phyloP scores from a whole-genome alignment of 37 sponge, comb jelly and placozoan genomes.

The Axinella damicornis region DNA sequence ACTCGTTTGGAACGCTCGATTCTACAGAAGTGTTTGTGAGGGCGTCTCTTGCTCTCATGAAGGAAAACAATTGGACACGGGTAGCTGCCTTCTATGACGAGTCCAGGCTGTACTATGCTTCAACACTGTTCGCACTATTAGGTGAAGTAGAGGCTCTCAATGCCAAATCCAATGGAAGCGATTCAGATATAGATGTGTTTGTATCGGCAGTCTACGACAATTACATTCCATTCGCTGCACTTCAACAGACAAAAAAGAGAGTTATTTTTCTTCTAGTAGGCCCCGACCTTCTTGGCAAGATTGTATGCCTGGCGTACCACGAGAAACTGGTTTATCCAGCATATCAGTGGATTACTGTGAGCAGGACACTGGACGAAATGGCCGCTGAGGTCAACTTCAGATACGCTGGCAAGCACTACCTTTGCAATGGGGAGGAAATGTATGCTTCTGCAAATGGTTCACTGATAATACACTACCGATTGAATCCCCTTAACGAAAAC shows the following conservation, averaged over 20 bases:
- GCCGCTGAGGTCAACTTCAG: not conserved
- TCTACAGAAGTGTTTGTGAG: not conserved
- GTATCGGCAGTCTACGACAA: not conserved
- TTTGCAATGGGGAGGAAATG: not conserved
- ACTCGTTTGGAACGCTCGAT: conserved; percentile 21
- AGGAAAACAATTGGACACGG: conserved; percentile 1
- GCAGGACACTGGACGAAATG: not conserved
- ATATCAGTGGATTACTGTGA: conserved; percentile 20
- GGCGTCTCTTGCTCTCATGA: not conserved
- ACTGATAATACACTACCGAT: not conserved
- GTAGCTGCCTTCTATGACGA: conserved; percentile 19
- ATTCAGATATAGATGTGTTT: not conserved
- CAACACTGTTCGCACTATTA: not conserved
- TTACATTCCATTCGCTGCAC: not conserved
- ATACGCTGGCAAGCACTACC: not conserved
- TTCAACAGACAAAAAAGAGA: not conserved
- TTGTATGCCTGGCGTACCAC: conserved; percentile 4
- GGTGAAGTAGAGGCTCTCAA: not conserved
- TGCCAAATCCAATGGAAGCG: not conserved
- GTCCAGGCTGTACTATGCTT: not conserved
- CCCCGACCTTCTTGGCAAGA: not conserved
- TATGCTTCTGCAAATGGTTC: not conserved
- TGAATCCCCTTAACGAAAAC: not conserved
- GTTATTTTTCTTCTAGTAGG: not conserved
- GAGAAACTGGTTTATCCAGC: not conserved